phyloP scores from a whole-genome alignment of 2,113 vertebrate species.

The Pseudorasbora parva region DNA sequence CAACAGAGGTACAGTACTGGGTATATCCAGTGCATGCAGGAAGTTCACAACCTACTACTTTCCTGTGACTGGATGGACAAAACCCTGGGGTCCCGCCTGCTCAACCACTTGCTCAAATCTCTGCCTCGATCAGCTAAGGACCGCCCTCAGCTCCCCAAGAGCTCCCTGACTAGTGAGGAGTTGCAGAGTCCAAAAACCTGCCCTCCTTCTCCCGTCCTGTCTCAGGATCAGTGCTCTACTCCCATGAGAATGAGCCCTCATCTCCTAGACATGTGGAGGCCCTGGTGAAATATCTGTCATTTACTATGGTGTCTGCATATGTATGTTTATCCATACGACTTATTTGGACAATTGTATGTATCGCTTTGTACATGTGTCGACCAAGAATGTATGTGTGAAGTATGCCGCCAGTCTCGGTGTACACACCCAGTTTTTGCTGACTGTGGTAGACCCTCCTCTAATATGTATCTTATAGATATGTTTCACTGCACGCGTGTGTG shows the following conservation, averaged over 20 bases:
- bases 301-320: slow-evolving; percentile 10
- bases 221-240: slow-evolving; percentile 6
- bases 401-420: slow-evolving; percentile 7
- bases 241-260: background rate
- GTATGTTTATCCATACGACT: background rate
- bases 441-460: slow-evolving; percentile 75
- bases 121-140: slow-evolving; percentile 77
- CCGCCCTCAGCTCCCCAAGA: slow-evolving; percentile 34
- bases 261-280: slow-evolving; percentile 87
- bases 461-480: slow-evolving; percentile 97
- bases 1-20: slow-evolving; percentile 89
- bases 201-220: slow-evolving; percentile 10
- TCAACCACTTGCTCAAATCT: slow-evolving; percentile 87
- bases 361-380: background rate
- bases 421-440: slow-evolving; percentile 32
- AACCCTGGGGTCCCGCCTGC: slow-evolving; percentile 82
- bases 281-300: slow-evolving; percentile 77
- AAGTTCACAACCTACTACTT: slow-evolving; percentile 89
- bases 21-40: slow-evolving; percentile 91
- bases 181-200: background rate
- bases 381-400: background rate
- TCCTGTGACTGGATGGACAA: slow-evolving; percentile 92
- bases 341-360: background rate
- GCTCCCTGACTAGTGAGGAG: slow-evolving; percentile 7
- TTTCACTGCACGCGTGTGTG: slow-evolving; percentile 80